Evolutionary conservation across 2,888 invertebrate species (phyloP), one percentile per base, ranked within the genome.

Genomic region (Thysanoteuthis rhombus): DNA sequence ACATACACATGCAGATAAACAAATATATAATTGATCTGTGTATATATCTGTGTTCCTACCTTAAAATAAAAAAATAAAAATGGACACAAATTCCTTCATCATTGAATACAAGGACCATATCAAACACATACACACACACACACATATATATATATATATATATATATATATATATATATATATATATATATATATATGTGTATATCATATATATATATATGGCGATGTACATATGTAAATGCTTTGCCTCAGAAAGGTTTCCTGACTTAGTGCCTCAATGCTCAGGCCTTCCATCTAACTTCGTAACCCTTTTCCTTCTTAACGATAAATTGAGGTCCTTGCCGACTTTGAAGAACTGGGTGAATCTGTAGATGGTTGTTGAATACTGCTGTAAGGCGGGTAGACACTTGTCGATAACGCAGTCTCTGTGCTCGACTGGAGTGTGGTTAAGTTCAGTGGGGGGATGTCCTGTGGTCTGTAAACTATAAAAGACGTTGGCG

Each of bases 401-500:
- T 94, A 96, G 32, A 93, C 93, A 39, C 45, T 47, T 36, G 52
- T 47, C 92, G 96, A 95, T 39, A 95, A 94, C 38, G 89, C 91
- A 94, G 95, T 96, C 90, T 96, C 96, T 32, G 94, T 95, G 94
- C 96, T 96, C 32, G 95, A 95, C 38, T 95, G 94, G 38, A 96
- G 94, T 25, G 94, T 94, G 16, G 95, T 94, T n/a, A 96, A 94
- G 94, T 96, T 96, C 39, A 96, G 94, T 16, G 96, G 96, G 19
- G 96, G 96, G 16, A 96, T 95, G 8, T 95, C 95, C 89, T 93
- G 93, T 28, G 94, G 94, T n/a, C 94, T 91, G 28, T 52, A 89
- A 45, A 45, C 75, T 93, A 93, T 93, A 58, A 93, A 93, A 47
- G 93, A 93, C 28, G 90, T 40, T 36, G 89, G 58, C 6, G 92